Conservation (phyloP, 2,113 vertebrate species). For the Excalfactoria chinensis region DNA sequence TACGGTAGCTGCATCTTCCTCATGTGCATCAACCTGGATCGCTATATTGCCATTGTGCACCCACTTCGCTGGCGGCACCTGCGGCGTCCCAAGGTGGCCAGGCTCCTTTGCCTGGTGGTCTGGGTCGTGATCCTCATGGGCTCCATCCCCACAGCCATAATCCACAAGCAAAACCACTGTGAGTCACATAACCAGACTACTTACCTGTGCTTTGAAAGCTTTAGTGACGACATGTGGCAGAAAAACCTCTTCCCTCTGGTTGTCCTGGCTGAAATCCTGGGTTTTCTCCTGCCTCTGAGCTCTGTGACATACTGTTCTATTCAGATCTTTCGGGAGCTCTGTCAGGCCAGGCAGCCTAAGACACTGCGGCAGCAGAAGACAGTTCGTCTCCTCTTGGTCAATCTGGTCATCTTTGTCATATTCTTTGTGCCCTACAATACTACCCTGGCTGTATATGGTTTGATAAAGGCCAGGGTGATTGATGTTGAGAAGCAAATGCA, state of each 20-base stretch:
- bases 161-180: constrained; percentile 75
- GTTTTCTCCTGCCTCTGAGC: constrained; percentile 80
- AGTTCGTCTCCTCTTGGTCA: constrained; percentile 77
- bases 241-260: constrained; percentile 75
- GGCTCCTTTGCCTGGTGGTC: constrained; percentile 73
- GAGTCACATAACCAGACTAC: background rate
- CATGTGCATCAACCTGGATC: constrained; percentile 84
- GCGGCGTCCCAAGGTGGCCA: constrained; percentile 76
- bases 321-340: constrained; percentile 76
- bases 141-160: constrained; percentile 74
- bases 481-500: background rate
- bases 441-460: constrained; percentile 77
- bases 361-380: constrained; percentile 75
- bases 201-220: constrained; percentile 80
- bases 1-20: constrained; percentile 89
- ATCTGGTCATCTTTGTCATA: constrained; percentile 82
- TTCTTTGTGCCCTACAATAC: constrained; percentile 84
- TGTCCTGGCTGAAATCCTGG: constrained; percentile 78
- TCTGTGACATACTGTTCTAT: constrained; percentile 74
- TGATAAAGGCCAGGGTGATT: constrained; percentile 73
- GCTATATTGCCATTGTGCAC: constrained; percentile 82
- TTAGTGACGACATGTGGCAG: constrained; percentile 76
- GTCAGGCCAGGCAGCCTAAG: constrained; percentile 17
- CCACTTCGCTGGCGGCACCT: constrained; percentile 82
- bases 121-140: constrained; percentile 79